Conservation (phyloP, 64 coral and sea anemone species). For the Stylophora pistillata region DNA sequence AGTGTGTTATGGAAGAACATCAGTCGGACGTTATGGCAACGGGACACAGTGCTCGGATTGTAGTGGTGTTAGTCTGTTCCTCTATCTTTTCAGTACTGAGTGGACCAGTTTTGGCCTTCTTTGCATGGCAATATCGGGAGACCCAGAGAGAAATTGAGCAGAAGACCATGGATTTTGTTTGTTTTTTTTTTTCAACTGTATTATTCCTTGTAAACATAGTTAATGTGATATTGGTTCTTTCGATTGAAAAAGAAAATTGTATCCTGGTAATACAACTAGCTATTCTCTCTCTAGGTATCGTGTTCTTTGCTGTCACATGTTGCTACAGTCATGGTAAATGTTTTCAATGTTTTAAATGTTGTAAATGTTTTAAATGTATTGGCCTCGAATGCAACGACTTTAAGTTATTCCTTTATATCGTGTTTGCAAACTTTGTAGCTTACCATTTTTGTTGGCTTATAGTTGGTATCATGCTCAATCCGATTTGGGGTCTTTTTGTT, state of each 20-base stretch:
- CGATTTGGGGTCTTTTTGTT: not conserved
- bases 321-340: too few species aligned
- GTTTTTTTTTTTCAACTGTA: not conserved
- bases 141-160: not conserved
- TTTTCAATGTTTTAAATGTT: too few species aligned
- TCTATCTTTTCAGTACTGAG: not conserved
- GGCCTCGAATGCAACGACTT: too few species aligned
- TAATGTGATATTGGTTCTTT: not conserved
- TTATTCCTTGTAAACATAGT: not conserved
- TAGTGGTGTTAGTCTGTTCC: not conserved
- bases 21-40: not conserved
- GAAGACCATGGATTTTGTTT: not conserved
- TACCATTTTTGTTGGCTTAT: conserved; percentile 17
- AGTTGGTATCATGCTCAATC: conserved; percentile 8
- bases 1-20: too few species aligned
- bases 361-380: too few species aligned
- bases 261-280: too few species aligned
- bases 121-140: not conserved
- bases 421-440: not conserved
- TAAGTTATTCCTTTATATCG: not conserved
- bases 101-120: not conserved
- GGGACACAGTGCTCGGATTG: not conserved
- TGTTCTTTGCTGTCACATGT: not conserved
- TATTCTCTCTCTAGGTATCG: not conserved
- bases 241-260: too few species aligned